Base-by-base conservation (phyloP, 2,797 vertebrate genomes). In the Anguilla marmorata region DNA sequence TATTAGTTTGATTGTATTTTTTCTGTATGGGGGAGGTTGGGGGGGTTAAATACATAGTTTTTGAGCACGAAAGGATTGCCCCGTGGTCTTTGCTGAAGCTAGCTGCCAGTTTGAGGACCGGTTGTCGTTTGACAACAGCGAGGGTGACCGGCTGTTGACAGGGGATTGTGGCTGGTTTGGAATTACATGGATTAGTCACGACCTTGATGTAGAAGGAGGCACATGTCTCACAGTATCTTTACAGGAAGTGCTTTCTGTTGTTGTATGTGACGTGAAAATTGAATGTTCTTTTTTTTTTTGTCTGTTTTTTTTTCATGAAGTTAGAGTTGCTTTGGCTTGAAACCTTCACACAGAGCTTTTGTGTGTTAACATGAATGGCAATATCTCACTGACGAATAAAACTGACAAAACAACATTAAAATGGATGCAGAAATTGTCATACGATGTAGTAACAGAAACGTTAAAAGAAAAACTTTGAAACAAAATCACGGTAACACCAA, bases 321-420 rank as follows among this genome's bases (percentile, higher is more conserved):
- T 24, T 27, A 8, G 63, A 69, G 63, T n/a, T n/a, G 63, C n/a
- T 9, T 69, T 69, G 63, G 63, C 19, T 8, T 69, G 5, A 69
- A 69, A 69, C n/a, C n/a, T 19, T 63, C 21, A 63, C 19, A 63
- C 60, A 63, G 60, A 21, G 60, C 24, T 63, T 63, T 63, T 63
- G 52, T 63, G 24, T 69, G 63, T 27, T 9, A n/a, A 69, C 24
- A 69, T n/a, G 9, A 27, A 69, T 27, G 24, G 63, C 63, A 69
- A 69, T n/a, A 69, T n/a, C 63, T 69, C 63, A 69, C 63, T 69
- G 63, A 69, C 63, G 19, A 58, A 58, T 58, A 69, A 69, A 69
- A 69, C 9, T 66, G 2, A 27, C 63, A 66, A 60, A 19, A 27
- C 24, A 27, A 66, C 63, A 7, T 69, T 69, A 0, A 69, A 69